Evolutionary conservation across 2,888 invertebrate species (phyloP), one percentile per base, ranked within the genome.

Genomic region (Lasioglossum pauxillum): DNA sequence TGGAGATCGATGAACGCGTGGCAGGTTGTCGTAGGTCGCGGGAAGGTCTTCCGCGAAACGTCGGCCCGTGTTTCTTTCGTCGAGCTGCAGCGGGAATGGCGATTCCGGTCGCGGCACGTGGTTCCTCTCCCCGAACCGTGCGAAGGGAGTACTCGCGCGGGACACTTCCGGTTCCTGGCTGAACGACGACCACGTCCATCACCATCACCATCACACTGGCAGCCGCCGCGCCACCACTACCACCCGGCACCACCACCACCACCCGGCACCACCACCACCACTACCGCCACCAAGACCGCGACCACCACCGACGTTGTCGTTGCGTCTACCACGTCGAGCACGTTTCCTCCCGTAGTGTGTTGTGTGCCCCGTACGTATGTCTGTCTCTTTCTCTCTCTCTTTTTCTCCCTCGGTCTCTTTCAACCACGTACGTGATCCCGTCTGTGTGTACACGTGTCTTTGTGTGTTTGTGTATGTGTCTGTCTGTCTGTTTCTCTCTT

Each of bases 11-110:
- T 41, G 78, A 69, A 31, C 78, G 31, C n/a, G 82, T 64, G 76
- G 83, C 88, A 90, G 89, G 88, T 90, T 88, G 89, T 87, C 89
- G 90, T 90, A 90, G 89, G 89, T 90, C 90, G 75, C 57, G 78
- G 87, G 44, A 80, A 64, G 83, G 75, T 78, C 71, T 69, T n/a
- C 10, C 0, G 23, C 23, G 23, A 23, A 23, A 53, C 53, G 53
- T 53, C 60, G 64, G 23, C 10, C 44, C 23, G 44, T 35, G 44
- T 67, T 77, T n/a, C n/a, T 86, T 79, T 78, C 74, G 77, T 76
- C 23, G 75, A 35, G 72, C 23, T 14, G 46, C 46, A 27, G 72
- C 57, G 10, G 53, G 27, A 64, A 12, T 75, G 82, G 76, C 78
- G 80, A 49, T 89, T 86, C 84, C 88, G 88, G 75, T 31, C 78